Conservation (phyloP, 2,888 invertebrate species). For the Penaeus monodon region DNA sequence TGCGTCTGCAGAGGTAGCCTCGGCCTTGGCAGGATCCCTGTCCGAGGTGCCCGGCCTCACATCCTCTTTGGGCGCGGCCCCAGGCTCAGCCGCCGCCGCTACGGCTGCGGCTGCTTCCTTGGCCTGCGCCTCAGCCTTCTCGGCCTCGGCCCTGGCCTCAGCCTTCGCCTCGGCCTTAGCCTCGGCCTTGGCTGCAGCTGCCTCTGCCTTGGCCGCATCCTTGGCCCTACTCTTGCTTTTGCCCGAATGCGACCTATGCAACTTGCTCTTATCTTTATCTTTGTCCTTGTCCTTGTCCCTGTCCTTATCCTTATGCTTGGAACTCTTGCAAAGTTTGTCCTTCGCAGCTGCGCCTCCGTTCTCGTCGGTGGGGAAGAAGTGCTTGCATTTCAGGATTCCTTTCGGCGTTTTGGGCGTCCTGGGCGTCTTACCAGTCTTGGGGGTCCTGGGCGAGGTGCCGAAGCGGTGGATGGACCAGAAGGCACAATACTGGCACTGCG, state of each 20-base stretch:
- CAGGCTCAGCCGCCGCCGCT: neutral
- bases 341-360: no score
- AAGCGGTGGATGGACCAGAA: constrained; percentile 48
- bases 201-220: neutral
- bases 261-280: neutral
- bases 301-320: neutral
- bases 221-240: neutral
- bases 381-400: constrained; percentile 40
- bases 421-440: constrained; percentile 30
- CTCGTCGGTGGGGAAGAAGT: constrained; percentile 26
- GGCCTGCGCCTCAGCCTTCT: constrained; percentile 4
- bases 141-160: neutral
- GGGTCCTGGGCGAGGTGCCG: neutral
- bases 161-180: neutral
- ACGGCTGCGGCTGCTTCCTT: neutral
- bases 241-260: neutral
- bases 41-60: no score
- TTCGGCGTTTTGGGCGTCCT: constrained; percentile 43
- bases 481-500: constrained; percentile 41
- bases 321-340: neutral
- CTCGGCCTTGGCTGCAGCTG: neutral
- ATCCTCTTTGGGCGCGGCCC: no score
- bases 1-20: no score
- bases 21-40: no score
- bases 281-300: neutral